Conservation (phyloP, 2,888 invertebrate genomes). For the Drosophila colorata region DNA sequence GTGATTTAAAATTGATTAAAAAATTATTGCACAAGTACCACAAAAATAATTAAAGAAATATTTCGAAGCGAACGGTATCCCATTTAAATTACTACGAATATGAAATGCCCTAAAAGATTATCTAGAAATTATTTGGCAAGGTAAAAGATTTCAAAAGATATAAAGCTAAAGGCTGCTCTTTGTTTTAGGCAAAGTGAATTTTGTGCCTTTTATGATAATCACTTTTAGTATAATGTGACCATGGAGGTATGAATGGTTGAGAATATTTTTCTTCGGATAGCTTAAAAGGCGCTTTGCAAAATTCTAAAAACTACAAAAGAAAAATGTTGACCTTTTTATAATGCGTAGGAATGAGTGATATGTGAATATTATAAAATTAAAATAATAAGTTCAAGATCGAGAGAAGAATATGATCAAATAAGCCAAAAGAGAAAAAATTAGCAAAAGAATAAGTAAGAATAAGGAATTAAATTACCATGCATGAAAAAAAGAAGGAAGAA, state of each 20-base stretch:
- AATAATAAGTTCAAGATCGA: too few relatives aligned
- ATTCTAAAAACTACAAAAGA: too few relatives aligned
- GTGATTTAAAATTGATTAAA: slow-evolving; percentile 39
- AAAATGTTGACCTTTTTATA: too few relatives aligned
- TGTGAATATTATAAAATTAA: neutral
- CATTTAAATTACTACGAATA: neutral
- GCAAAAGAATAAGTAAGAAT: too few relatives aligned
- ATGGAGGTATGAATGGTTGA: neutral
- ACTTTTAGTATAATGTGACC: neutral
- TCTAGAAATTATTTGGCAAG: neutral
- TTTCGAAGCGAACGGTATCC: neutral
- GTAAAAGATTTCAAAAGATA: neutral
- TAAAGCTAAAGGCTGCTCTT: neutral
- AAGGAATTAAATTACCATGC: too few relatives aligned
- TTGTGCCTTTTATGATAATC: neutral
- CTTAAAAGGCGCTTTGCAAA: too few relatives aligned
- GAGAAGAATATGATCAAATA: too few relatives aligned
- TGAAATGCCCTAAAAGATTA: slow-evolving; percentile 18
- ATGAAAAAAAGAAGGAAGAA: too few relatives aligned
- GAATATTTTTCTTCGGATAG: too few relatives aligned
- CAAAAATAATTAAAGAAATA: slow-evolving; percentile 14
- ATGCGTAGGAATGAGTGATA: neutral
- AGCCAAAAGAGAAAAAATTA: too few relatives aligned
- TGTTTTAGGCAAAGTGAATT: neutral
- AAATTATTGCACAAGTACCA: slow-evolving; percentile 37